These are phyloP conservation scores for Oscheius sp. DNA, from an alignment of 2,888 invertebrate genomes.

Conservation along the genomic window DNA sequence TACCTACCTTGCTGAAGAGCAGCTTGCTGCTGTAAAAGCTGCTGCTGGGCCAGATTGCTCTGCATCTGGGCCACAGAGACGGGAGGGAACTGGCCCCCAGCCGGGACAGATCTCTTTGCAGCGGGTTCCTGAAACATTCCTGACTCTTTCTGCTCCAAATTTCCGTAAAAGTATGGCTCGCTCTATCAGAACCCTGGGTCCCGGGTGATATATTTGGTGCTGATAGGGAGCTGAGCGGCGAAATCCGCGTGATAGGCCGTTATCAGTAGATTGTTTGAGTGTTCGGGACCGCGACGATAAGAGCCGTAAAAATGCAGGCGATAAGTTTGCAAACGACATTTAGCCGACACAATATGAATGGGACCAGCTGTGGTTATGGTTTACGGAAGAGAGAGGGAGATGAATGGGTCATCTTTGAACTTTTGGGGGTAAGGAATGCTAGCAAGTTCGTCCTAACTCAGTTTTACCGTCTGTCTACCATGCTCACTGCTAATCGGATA, in stretches of 20 bases:
- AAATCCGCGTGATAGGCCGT: slow-evolving; percentile 33
- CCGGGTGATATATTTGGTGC: slow-evolving; percentile 23
- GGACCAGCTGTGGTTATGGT: too few relatives aligned
- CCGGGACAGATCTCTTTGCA: slow-evolving; percentile 4
- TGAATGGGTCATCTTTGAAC: too few relatives aligned
- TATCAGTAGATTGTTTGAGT: slow-evolving; percentile 38
- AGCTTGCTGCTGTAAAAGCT: slow-evolving; percentile 17
- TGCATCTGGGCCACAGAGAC: slow-evolving; percentile 8
- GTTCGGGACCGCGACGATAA: slow-evolving; percentile 27
- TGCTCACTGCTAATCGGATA: too few relatives aligned
- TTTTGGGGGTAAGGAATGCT: too few relatives aligned
- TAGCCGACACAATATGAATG: too few relatives aligned
- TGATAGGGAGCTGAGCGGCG: slow-evolving; percentile 12
- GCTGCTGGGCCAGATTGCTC: slow-evolving; percentile 26
- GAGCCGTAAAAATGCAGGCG: slow-evolving; percentile 35
- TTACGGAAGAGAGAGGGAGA: too few relatives aligned
- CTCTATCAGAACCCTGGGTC: slow-evolving; percentile 3
- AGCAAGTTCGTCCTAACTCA: too few relatives aligned
- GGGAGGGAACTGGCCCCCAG: background rate
- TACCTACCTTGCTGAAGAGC: slow-evolving; percentile 20
- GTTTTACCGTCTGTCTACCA: too few relatives aligned
- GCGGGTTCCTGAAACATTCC: slow-evolving; percentile 10
- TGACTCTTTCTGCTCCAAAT: background rate
- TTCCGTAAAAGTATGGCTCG: background rate
- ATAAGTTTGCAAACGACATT: slow-evolving; percentile 30